phyloP scores from a whole-genome alignment of 2,888 invertebrate genomes.

The Mamestra brassicae region DNA sequence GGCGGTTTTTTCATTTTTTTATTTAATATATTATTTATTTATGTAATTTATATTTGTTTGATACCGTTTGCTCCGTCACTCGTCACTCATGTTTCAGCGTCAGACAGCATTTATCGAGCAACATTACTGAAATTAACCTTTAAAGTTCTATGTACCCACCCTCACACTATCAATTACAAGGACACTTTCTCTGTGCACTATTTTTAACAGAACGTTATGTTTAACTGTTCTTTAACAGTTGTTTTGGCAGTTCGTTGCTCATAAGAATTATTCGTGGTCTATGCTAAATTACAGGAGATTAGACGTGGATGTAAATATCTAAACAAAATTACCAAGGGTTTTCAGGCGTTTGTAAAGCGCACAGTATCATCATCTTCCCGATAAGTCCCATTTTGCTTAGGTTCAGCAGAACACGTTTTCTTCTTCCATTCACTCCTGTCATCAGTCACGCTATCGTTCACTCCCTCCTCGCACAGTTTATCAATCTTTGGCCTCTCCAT shows the following conservation, averaged over 20 bases:
- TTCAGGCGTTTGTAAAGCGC: background rate
- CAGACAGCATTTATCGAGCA: too few species aligned
- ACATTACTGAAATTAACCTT: too few species aligned
- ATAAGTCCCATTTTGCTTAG: background rate
- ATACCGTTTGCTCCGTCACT: too few species aligned
- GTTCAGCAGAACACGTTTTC: too few species aligned
- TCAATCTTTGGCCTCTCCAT: too few species aligned
- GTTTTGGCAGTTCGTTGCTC: slow-evolving; percentile 19
- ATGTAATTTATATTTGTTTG: background rate
- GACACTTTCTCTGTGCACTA: background rate
- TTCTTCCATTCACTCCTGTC: too few species aligned
- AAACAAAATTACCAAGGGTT: background rate
- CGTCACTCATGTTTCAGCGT: background rate
- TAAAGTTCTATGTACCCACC: background rate
- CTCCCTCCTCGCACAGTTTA: too few species aligned
- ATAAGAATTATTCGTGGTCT: slow-evolving; percentile 32
- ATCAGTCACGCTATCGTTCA: too few species aligned
- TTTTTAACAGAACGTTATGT: background rate
- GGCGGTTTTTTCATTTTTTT: background rate
- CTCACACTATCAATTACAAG: background rate
- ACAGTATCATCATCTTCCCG: background rate
- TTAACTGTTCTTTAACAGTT: slow-evolving; percentile 48
- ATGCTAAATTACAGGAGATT: slow-evolving; percentile 35
- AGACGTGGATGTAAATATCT: slow-evolving; percentile 9
- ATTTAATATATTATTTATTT: background rate